Base-by-base conservation (phyloP, 2,113 vertebrate genomes). In the Pituophis catenifer region DNA sequence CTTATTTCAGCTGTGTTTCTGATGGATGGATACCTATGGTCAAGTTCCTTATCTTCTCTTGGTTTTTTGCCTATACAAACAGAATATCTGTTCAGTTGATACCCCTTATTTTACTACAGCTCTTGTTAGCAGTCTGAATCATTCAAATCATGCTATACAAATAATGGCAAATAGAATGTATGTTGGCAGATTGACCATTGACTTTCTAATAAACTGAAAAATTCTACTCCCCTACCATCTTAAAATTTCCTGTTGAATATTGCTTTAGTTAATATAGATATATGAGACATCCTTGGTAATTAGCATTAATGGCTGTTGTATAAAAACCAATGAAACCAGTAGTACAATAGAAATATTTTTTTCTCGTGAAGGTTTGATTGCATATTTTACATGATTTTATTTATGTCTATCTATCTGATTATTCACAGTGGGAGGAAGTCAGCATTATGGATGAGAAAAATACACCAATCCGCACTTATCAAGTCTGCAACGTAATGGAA, bases 361-460 rank as follows among this genome's bases (percentile, higher is more conserved):
- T 92, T 92, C 10, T 38, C 50, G 1, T 86, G 58, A 29, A 75
- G 2, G 17, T 88, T 70, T 91, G 17, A n/a, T 94, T 86, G 93
- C 88, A 55, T 48, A 93, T 95, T 95, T 29, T 38, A 88, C 2
- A 3, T 8, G 94, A 88, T 95, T 70, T 6, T 33, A 0, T 94
- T 93, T 75, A 93, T 57, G 29, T 94, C 24, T 91, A 21, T 54
- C 59, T 9, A 15, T 96, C 95, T 95, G 58, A 50, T 50, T 94
- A 65, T 95, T 95, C 53, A 38, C 97, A 99, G 99, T 99, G 99
- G 99, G 99, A 99, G 96, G 99, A 99, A 96, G 99, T 99, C 93
- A 99, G 99, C 93, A 99, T 99, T 93, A 99, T 99, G 99, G 99
- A 99, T 93, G 99, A 99, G 97, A 99, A 99, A 97, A 99, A 99